Conservation (phyloP, 53 echinoderm and acorn worm species). For the Crossaster papposus region DNA sequence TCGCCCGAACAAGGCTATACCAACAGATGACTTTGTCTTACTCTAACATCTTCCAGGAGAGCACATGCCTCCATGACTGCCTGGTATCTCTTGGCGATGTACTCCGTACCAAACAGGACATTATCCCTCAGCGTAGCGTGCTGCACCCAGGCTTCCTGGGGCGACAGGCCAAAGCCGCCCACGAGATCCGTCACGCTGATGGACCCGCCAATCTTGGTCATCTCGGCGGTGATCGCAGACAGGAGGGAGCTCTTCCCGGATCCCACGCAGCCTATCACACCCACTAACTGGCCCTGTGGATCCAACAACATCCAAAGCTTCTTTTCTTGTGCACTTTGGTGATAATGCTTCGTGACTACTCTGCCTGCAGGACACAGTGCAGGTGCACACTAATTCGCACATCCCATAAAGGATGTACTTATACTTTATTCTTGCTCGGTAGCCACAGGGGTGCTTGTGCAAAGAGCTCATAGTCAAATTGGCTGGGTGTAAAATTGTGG, state of each 20-base stretch:
- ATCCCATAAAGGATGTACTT: too few relatives aligned
- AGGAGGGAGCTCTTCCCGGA: constrained; percentile 94
- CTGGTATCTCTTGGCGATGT: constrained; percentile 66
- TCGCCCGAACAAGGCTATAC: too few relatives aligned
- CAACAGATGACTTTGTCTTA: constrained; percentile 23
- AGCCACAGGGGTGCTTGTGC: too few relatives aligned
- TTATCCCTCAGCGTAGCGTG: constrained; percentile 89
- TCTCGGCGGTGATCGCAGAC: constrained; percentile 87
- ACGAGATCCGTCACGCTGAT: constrained; percentile 70
- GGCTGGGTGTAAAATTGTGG: too few relatives aligned
- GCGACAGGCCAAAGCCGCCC: constrained; percentile 79
- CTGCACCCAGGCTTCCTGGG: constrained; percentile 92
- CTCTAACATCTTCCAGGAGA: constrained; percentile 84
- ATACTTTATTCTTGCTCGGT: too few relatives aligned
- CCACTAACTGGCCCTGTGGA: constrained; percentile 84
- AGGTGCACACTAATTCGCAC: too few relatives aligned
- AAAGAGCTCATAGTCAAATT: too few relatives aligned
- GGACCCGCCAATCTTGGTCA: constrained; percentile 74
- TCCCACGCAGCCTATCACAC: constrained; percentile 87
- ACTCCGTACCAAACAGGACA: constrained; percentile 81
- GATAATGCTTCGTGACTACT: too few relatives aligned
- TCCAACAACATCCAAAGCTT: neutral
- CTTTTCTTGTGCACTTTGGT: too few relatives aligned
- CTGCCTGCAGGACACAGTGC: too few relatives aligned
- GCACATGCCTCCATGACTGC: constrained; percentile 84